phyloP scores from a whole-genome alignment of 2,797 vertebrate genomes.

The Parauchenoglanis ngamensis region DNA sequence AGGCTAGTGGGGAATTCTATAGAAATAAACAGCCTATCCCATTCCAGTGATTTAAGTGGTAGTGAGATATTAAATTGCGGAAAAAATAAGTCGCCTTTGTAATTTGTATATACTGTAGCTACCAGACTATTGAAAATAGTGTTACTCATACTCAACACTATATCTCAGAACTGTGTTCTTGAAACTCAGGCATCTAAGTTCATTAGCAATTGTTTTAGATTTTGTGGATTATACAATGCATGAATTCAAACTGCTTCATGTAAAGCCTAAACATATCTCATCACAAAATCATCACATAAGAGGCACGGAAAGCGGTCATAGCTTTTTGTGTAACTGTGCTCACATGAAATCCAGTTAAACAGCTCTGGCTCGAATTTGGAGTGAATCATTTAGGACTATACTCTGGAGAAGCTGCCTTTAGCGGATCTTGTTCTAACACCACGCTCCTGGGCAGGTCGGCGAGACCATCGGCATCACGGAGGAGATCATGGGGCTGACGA shows the following conservation, averaged over 20 bases:
- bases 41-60: background rate
- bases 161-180: background rate
- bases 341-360: background rate
- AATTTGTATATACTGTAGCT: background rate
- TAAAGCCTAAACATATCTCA: too few relatives aligned
- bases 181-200: too few relatives aligned
- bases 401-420: background rate
- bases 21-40: background rate
- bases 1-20: background rate
- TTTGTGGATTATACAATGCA: too few relatives aligned
- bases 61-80: background rate
- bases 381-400: background rate
- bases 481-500: slow-evolving; percentile 94
- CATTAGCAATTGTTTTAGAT: too few relatives aligned
- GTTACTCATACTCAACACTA: background rate
- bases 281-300: too few relatives aligned
- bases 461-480: slow-evolving; percentile 93
- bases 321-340: background rate
- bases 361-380: background rate
- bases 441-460: slow-evolving; percentile 72
- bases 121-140: background rate
- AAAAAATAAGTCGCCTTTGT: background rate
- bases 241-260: background rate
- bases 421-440: background rate
- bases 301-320: background rate